Evolutionary conservation across 1,140 invertebrate species (phyloP), one percentile per base, ranked within the genome.

Genomic region (Stegodyphus dumicola): DNA sequence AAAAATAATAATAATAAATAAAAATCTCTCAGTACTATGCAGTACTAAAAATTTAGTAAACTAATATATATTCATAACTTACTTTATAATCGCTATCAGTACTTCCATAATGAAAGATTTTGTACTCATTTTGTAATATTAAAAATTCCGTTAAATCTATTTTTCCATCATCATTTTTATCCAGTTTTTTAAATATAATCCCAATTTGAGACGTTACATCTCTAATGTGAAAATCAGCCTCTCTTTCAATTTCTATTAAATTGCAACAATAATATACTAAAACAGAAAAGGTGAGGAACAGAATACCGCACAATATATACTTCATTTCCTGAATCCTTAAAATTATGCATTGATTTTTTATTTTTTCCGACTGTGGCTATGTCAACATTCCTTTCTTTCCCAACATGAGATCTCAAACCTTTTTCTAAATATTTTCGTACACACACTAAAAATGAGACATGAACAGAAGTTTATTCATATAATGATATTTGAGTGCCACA

Each of bases 111-210:
- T n/a, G 49, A n/a, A 53, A 53, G 7, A 53, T 13, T 15, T n/a
- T 53, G 51, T 74, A 51, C 51, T 53, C 10, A 17, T 74, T 54
- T 15, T 53, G 6, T n/a, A 74, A 33, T 11, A 7, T 54, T 1
- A 49, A 73, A 78, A 86, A 86, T 67, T 86, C 84, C 7, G 56
- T 51, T 65, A 51, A 11, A 53, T 53, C 75, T 49, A 86, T 48
- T 48, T 69, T 9, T 2, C 48, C 69, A 86, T 86, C 74, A 15
- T 65, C 52, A 54, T 86, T 71, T 6, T 4, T 48, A 73, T 86
- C 84, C 13, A 86, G 53, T n/a, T 65, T 53, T 65, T 52, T 53
- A 66, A 86, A 86, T 51, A 86, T 78, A 9, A n/a, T 9, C 11
- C 64, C 56, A 48, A 84, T 56, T 56, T 76, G 52, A 11, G 15